phyloP scores from a whole-genome alignment of 2,113 vertebrate genomes.

The Mirza zaza region DNA sequence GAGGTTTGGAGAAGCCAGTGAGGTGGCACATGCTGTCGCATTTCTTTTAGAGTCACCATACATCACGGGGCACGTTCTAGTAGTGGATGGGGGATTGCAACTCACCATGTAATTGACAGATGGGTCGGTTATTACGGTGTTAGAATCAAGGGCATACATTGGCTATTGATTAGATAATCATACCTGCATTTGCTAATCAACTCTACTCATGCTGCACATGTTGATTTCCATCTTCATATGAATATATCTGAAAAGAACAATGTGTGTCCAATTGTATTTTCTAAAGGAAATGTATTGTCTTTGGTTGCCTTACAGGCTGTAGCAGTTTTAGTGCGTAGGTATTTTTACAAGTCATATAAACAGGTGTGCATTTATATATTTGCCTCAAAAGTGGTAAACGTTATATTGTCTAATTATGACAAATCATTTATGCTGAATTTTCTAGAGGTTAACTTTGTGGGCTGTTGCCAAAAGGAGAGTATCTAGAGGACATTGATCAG shows the following conservation, averaged over 20 bases:
- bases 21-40: conserved; percentile 89
- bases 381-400: conserved; percentile 15
- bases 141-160: neutral
- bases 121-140: conserved; percentile 6
- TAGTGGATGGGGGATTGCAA: conserved; percentile 94
- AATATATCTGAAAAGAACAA: neutral
- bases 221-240: neutral
- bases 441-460: neutral
- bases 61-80: conserved; percentile 91
- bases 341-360: conserved; percentile 7
- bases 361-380: neutral
- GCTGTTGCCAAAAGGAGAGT: conserved; percentile 14
- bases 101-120: conserved; percentile 83
- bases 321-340: neutral
- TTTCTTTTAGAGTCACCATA: conserved; percentile 94
- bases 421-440: neutral
- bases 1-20: conserved; percentile 90
- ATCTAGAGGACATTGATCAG: neutral
- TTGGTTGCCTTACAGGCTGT: neutral
- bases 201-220: neutral
- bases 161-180: neutral
- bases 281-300: neutral
- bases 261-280: neutral
- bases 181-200: conserved; percentile 12
- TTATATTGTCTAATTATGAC: conserved; percentile 6